These are phyloP conservation scores for Geococcyx californianus DNA, from an alignment of 2,113 vertebrate species.

Conservation along the genomic window DNA sequence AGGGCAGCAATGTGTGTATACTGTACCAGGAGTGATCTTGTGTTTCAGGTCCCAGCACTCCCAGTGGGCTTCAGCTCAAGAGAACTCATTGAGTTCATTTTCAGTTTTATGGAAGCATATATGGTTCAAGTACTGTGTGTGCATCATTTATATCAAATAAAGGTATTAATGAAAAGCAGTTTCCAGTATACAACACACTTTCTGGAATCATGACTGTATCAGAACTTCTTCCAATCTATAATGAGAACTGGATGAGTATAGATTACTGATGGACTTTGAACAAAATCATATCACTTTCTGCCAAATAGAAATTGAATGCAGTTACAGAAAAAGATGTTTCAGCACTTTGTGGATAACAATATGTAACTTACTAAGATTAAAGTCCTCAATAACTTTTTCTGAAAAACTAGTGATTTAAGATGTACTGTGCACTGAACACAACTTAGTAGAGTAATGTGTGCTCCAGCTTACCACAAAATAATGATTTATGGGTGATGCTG, in stretches of 20 bases:
- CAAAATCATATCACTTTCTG: background rate
- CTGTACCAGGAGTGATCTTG: background rate
- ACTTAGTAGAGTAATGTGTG: background rate
- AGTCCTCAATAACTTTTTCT: background rate
- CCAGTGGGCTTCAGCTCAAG: background rate
- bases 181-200: background rate
- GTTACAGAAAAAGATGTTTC: background rate
- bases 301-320: background rate
- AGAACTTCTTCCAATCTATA: background rate
- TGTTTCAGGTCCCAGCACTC: background rate
- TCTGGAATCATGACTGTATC: background rate
- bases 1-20: background rate
- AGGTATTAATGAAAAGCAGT: background rate
- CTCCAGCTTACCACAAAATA: background rate
- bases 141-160: background rate
- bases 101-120: background rate
- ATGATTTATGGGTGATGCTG: background rate
- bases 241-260: background rate
- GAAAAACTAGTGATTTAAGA: background rate
- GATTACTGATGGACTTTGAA: background rate
- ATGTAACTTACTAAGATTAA: background rate
- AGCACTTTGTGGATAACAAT: background rate
- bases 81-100: background rate
- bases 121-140: background rate
- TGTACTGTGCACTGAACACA: background rate